Evolutionary conservation across 2,113 vertebrate species (phyloP), one percentile per base, ranked within the genome.

Genomic region (Gila orcuttii): DNA sequence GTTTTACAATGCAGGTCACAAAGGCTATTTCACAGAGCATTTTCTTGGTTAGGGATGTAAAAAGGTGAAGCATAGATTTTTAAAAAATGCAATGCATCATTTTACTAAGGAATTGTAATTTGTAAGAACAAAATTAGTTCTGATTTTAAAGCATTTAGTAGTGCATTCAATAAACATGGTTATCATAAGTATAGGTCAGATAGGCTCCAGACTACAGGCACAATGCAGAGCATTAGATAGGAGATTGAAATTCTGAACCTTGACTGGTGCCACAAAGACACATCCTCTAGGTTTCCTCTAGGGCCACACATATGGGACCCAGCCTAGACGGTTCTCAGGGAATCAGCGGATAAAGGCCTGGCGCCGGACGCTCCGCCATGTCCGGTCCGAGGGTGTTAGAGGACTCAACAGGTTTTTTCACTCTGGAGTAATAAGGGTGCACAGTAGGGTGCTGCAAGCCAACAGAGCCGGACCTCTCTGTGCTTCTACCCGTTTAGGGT

Each of bases 231-330:
- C n/a, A 75, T 74, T 25, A 8, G 39, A 74, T 47, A 74, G 2
- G 39, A 74, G 9, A 73, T 45, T 45, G 69, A 73, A 73, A 73
- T 45, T 42, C 21, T 45, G 69, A 74, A 74, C 42, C 71, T 74
- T 47, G 42, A 25, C 23, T 74, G 42, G 42, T 74, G 39, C 23
- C 39, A n/a, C 39, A 45, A 45, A 45, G 39, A 73, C n/a, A 6
- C 23, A 45, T 71, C 68, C 36, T 71, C 68, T 71, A 39, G 68
- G 28, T 33, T 78, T 77, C 28, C 28, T 28, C 1, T 28, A 28
- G 28, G 28, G 28, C 28, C 28, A 28, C 28, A 28, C 28, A 28
- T 28, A 28, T 28, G 28, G 28, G 28, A 28, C 28, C 28, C 28
- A 28, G 28, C 28, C 28, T 28, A 28, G 28, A 28, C 28, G 28